Conservation (phyloP, 1,140 invertebrate species). For the Hermetia illucens region DNA sequence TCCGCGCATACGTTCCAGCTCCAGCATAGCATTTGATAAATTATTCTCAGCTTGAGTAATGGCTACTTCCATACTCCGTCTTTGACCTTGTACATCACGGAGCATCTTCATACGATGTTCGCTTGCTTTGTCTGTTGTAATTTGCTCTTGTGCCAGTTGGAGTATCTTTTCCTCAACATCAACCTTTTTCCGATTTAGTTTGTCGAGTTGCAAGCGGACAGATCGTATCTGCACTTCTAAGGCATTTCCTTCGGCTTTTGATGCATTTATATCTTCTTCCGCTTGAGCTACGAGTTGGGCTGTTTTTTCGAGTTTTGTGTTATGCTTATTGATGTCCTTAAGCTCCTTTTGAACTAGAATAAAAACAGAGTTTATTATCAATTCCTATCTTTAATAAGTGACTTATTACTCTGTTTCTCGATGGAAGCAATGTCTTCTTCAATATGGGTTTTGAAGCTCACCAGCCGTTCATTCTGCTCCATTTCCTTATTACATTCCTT, state of each 20-base stretch:
- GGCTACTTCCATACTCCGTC: constrained; percentile 38
- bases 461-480: constrained; percentile 46
- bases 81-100: constrained; percentile 30
- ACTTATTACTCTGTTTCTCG: constrained; percentile 23
- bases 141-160: constrained; percentile 45
- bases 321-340: constrained; percentile 27
- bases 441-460: constrained; percentile 40
- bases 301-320: constrained; percentile 37
- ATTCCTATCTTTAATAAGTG: background rate
- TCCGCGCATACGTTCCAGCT: constrained; percentile 41
- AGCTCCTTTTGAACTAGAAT: constrained; percentile 22
- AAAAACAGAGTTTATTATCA: background rate
- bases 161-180: constrained; percentile 47
- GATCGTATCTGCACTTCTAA: constrained; percentile 15
- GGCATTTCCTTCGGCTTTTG: constrained; percentile 23
- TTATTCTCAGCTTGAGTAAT: constrained; percentile 45
- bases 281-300: constrained; percentile 39
- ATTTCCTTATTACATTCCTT: constrained; percentile 48
- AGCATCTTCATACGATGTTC: constrained; percentile 35
- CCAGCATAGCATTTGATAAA: constrained; percentile 40
- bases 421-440: constrained; percentile 37
- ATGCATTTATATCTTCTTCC: constrained; percentile 39
- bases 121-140: constrained; percentile 49
- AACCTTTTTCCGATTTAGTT: constrained; percentile 35
- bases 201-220: constrained; percentile 33